Evolutionary conservation across 2,888 invertebrate species (phyloP).

Genomic region (Amphipyra tragopoginis): DNA sequence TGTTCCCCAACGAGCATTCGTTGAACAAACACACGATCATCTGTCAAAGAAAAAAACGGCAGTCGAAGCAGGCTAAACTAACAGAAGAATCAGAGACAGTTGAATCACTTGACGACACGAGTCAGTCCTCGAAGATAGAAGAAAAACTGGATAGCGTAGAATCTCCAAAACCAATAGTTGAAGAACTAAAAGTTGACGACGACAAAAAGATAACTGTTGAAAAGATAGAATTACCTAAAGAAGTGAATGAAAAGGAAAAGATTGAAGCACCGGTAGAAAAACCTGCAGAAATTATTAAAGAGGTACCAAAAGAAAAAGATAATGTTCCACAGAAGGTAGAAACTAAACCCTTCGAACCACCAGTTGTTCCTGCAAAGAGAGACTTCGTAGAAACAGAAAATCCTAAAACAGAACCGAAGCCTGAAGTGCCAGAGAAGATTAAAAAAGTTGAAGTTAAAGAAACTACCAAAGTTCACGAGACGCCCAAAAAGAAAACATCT

Average conservation of each 20-base stretch:
- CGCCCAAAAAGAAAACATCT: slow-evolving; percentile 73
- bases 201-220: slow-evolving; percentile 47
- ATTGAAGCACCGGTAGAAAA: slow-evolving; percentile 32
- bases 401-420: slow-evolving; percentile 35
- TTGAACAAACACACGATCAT: slow-evolving; percentile 81
- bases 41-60: slow-evolving; percentile 83
- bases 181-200: slow-evolving; percentile 47
- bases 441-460: slow-evolving; percentile 64
- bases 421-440: slow-evolving; percentile 59
- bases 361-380: slow-evolving; percentile 46
- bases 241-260: slow-evolving; percentile 29
- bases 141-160: slow-evolving; percentile 45
- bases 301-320: slow-evolving; percentile 27
- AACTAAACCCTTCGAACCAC: slow-evolving; percentile 39
- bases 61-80: slow-evolving; percentile 69
- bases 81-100: slow-evolving; percentile 46
- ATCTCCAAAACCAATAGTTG: slow-evolving; percentile 46
- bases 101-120: slow-evolving; percentile 52
- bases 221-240: slow-evolving; percentile 37
- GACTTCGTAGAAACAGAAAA: slow-evolving; percentile 46
- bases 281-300: slow-evolving; percentile 31
- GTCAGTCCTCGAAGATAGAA: slow-evolving; percentile 34
- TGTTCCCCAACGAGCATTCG: slow-evolving; percentile 88
- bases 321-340: slow-evolving; percentile 36
- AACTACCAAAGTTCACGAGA: slow-evolving; percentile 55